Base-by-base conservation (phyloP, 2,797 vertebrate genomes). In the Poeciliopsis presidionis region DNA sequence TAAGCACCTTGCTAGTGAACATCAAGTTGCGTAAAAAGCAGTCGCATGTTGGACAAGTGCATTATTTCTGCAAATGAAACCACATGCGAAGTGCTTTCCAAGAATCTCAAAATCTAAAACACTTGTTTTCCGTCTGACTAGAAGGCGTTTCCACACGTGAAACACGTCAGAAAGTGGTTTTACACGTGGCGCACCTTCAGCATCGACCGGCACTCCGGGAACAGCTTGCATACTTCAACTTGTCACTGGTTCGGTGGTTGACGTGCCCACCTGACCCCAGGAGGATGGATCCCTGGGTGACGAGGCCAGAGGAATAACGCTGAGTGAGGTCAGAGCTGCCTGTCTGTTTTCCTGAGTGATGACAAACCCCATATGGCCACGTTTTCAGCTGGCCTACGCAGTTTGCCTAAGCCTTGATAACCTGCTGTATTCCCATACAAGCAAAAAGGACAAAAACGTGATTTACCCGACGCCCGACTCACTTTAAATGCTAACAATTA, bases 291-390 rank as follows among this genome's bases (percentile, higher is more conserved):
- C 73, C 2, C 11, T 16, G 65, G 75, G 45, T 81, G 87, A 85
- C 59, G 2, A 53, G 55, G 49, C 55, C 63, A 70, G 72, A 39
- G 47, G 22, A 71, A 41, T 74, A 30, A 72, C n/a, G 61, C 46
- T 30, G 76, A 59, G 22, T 53, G 84, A 81, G 76, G 79, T 81
- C 77, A 78, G 49, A 77, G 76, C 45, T 33, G 39, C 7, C 75
- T 75, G 61, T 79, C 65, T 63, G n/a, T 41, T n/a, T 76, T 25
- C 53, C 28, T 76, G 72, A 69, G 6, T 33, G 47, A 87, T 84
- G 80, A 86, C 83, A 67, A 18, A 0, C 72, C 61, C 81, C 90
- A 79, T 81, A 85, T 81, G 84, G 30, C 78, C 47, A 51, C 41
- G 65, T 74, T 83, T 74, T 65, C 33, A 36, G 49, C 67, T 45